Evolutionary conservation across 2,797 vertebrate genomes (phyloP).

Genomic region (Lerista edwardsae): DNA sequence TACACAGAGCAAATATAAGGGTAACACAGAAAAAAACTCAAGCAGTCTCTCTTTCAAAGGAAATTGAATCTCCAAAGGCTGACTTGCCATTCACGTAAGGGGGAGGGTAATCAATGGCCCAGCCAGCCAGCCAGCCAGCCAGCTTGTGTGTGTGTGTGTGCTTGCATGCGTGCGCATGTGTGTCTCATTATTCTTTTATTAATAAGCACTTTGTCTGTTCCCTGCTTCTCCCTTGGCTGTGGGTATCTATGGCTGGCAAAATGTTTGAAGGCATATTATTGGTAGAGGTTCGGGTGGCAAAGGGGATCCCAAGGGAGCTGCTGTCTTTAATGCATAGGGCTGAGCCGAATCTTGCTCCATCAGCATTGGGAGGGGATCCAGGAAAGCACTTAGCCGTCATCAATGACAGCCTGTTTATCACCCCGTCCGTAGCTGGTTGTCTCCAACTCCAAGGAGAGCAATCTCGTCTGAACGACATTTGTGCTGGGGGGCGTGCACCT

Average conservation of each 20-base stretch:
- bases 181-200: background rate
- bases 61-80: background rate
- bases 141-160: rapidly evolving
- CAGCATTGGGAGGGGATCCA: constrained; percentile 65
- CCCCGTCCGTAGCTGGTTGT: constrained; percentile 13
- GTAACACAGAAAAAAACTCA: background rate
- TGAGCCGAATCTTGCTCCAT: constrained; percentile 32
- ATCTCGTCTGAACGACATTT: constrained; percentile 34
- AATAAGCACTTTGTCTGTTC: background rate
- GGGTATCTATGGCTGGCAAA: background rate
- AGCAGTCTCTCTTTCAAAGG: background rate
- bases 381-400: constrained; percentile 61
- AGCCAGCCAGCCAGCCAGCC: no score
- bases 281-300: background rate
- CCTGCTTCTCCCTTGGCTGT: background rate
- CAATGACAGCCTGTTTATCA: constrained; percentile 47
- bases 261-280: background rate
- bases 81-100: background rate
- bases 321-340: constrained; percentile 29
- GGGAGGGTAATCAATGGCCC: background rate
- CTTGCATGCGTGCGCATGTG: background rate
- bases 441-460: constrained; percentile 51
- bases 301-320: constrained; percentile 43
- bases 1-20: no score
- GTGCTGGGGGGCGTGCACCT: background rate